Percentiles rank a stretch among this genome's conserved stretches.
phyloP scores from a whole-genome alignment of 92 coral and sea anemone genomes.

The Chrysogorgia sp. region DNA sequence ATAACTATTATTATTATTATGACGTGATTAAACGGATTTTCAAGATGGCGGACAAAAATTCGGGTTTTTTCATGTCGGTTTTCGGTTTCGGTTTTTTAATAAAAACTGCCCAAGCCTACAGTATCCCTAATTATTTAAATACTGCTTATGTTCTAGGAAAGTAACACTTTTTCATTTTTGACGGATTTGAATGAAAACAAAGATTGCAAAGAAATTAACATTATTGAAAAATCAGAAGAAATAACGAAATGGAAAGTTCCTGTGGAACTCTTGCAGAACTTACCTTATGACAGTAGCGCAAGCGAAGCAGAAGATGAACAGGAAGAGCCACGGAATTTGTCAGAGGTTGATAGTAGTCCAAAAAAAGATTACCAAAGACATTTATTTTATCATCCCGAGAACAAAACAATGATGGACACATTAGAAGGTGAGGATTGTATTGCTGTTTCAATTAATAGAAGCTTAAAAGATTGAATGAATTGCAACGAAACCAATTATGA shows the following conservation, averaged over 20 bases:
- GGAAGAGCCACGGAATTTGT: constrained; percentile 35
- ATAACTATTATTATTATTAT: too few relatives aligned
- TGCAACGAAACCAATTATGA: neutral
- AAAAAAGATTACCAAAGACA: constrained; percentile 3
- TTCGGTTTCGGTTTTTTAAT: too few relatives aligned
- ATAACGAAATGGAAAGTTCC: constrained; percentile 23
- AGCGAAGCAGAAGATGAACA: constrained; percentile 64
- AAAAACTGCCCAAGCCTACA: neutral
- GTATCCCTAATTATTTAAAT: neutral
- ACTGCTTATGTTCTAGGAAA: constrained; percentile 41
- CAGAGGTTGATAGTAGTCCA: neutral
- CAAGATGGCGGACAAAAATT: too few relatives aligned
- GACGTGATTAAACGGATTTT: too few relatives aligned
- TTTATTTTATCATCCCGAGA: constrained; percentile 82
- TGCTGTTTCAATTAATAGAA: too few relatives aligned
- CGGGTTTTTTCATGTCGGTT: too few relatives aligned
- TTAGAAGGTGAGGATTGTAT: constrained; percentile 61
- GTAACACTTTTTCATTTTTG: constrained; percentile 21
- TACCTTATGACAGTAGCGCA: constrained; percentile 95
- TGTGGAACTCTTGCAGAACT: constrained; percentile 12
- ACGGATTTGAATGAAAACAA: constrained; percentile 10
- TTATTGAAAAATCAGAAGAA: neutral
- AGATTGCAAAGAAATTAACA: neutral
- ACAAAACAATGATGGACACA: constrained; percentile 69
- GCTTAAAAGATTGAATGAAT: neutral